Percentiles rank a stretch among this genome's conserved stretches.
phyloP scores from a whole-genome alignment of 2,113 vertebrate species.

The Sebastes schlegelii region DNA sequence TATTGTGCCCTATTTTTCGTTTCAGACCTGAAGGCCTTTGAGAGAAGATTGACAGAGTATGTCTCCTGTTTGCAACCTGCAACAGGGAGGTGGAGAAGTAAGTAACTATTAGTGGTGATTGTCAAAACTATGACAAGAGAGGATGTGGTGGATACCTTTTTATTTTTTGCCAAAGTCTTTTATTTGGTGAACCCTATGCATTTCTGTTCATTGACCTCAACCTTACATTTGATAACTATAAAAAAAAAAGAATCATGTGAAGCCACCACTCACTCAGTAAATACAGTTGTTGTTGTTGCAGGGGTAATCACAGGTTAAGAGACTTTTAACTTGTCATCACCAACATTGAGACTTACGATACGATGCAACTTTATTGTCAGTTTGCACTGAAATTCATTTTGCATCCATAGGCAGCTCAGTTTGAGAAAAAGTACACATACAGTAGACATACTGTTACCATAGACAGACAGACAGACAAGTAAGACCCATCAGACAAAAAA shows the following conservation, averaged over 20 bases:
- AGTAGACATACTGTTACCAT: too few species aligned
- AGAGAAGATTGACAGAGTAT: conserved; percentile 98
- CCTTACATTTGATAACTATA: not conserved
- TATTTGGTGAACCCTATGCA: not conserved
- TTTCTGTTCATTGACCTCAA: not conserved
- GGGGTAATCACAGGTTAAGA: not conserved
- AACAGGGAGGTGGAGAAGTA: conserved; percentile 99
- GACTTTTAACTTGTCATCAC: not conserved
- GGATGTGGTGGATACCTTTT: not conserved
- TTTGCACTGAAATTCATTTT: too few species aligned
- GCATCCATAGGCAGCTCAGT: too few species aligned
- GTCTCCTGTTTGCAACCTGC: conserved; percentile 98
- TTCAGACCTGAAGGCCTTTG: conserved; percentile 98
- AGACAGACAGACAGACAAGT: too few species aligned
- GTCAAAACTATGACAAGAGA: too few species aligned
- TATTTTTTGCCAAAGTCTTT: not conserved
- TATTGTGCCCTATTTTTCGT: not conserved
- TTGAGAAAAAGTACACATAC: too few species aligned
- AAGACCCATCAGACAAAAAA: too few species aligned
- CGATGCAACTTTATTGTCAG: too few species aligned
- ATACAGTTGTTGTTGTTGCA: not conserved
- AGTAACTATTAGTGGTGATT: conserved; percentile 72
- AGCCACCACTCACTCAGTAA: not conserved
- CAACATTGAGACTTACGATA: not conserved
- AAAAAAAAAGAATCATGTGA: not conserved